phyloP scores from a whole-genome alignment of 2,888 invertebrate species.

The Tridacna crocea region DNA sequence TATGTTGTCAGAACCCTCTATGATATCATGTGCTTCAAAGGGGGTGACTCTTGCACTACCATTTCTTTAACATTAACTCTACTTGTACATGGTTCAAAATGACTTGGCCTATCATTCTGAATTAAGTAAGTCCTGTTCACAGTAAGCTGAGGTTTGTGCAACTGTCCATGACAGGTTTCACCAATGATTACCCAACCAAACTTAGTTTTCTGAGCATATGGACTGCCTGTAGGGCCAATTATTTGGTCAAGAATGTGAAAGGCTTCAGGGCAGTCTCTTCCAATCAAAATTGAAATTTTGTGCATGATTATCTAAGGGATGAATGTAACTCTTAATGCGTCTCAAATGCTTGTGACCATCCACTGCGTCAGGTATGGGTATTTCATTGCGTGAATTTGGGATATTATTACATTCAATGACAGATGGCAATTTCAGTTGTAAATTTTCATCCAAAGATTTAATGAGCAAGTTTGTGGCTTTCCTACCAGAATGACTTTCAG shows the following conservation, averaged over 20 bases:
- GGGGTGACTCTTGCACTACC: neutral
- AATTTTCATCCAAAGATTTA: neutral
- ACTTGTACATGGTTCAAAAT: constrained; percentile 31
- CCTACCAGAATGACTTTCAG: neutral
- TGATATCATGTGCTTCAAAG: neutral
- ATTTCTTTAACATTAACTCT: constrained; percentile 14
- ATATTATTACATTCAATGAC: neutral
- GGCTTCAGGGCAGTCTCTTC: constrained; percentile 41
- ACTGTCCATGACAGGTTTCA: constrained; percentile 33
- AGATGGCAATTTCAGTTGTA: neutral
- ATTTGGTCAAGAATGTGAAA: constrained; percentile 43
- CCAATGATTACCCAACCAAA: constrained; percentile 42
- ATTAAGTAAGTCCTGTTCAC: constrained; percentile 35
- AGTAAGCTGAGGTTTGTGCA: constrained; percentile 24
- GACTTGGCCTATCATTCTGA: constrained; percentile 19
- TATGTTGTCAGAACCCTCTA: neutral
- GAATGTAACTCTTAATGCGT: neutral
- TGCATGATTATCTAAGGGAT: neutral
- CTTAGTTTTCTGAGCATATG: constrained; percentile 41
- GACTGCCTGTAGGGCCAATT: constrained; percentile 28
- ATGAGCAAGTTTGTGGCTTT: neutral
- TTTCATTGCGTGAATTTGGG: neutral
- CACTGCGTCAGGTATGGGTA: neutral
- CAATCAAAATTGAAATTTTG: no score
- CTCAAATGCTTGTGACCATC: neutral